These are phyloP conservation scores for Pammene aurita DNA, from an alignment of 2,888 invertebrate species.

Conservation along the genomic window DNA sequence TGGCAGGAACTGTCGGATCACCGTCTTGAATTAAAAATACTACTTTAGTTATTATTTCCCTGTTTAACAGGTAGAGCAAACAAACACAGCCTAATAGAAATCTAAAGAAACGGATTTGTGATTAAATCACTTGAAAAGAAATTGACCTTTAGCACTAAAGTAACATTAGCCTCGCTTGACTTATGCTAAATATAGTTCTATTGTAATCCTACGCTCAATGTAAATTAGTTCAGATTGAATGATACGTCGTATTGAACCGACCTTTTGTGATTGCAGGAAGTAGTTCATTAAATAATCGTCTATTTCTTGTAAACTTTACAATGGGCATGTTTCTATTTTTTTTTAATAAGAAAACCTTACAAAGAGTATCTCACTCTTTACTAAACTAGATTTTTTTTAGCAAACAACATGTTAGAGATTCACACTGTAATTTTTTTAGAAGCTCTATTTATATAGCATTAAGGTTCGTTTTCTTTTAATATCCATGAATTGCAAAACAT, in stretches of 20 bases:
- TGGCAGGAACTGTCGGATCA: too few species aligned
- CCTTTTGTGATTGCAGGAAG: neutral
- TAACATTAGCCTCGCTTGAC: constrained; percentile 48
- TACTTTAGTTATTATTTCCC: neutral
- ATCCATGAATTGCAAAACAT: neutral
- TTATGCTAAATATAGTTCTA: constrained; percentile 47
- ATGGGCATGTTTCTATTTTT: too few species aligned
- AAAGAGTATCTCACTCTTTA: too few species aligned
- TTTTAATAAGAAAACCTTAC: too few species aligned
- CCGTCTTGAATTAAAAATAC: too few species aligned
- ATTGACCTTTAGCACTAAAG: constrained; percentile 30
- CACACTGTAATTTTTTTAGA: too few species aligned
- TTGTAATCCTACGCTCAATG: constrained; percentile 32
- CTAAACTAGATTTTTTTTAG: too few species aligned
- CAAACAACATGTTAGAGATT: too few species aligned
- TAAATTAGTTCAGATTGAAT: constrained; percentile 35
- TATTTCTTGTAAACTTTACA: neutral
- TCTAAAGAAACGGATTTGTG: constrained; percentile 2
- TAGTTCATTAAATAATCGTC: neutral
- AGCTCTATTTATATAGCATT: neutral
- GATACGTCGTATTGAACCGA: constrained; percentile 8
- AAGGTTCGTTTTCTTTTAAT: neutral
- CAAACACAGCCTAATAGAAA: neutral
- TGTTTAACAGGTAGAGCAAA: neutral
- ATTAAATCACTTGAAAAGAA: constrained; percentile 16